Conservation (phyloP, 2,113 vertebrate genomes). For the Mellivora capensis region DNA sequence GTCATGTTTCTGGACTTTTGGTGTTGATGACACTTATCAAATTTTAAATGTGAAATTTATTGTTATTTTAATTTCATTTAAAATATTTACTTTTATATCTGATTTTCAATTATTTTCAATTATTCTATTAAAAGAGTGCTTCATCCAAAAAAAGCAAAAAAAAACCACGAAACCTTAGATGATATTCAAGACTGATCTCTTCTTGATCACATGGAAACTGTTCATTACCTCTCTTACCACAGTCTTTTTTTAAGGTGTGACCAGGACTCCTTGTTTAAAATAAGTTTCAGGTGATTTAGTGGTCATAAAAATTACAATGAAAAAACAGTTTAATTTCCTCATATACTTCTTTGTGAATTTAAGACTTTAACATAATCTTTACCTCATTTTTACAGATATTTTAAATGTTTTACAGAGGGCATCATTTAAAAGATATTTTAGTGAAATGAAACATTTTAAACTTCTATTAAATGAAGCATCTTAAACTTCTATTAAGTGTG, state of each 20-base stretch:
- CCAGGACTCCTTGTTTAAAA: constrained; percentile 34
- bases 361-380: background rate
- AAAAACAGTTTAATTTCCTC: constrained; percentile 49
- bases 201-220: background rate
- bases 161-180: background rate
- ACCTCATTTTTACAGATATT: background rate
- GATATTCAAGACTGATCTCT: background rate
- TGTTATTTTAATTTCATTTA: no score
- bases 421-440: background rate
- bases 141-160: no score
- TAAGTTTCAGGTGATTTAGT: constrained; percentile 32
- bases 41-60: no score
- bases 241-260: background rate
- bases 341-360: constrained; percentile 41
- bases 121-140: no score
- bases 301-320: background rate
- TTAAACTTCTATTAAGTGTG: background rate
- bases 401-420: background rate
- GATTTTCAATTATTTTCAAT: no score
- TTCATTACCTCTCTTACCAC: background rate
- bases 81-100: no score
- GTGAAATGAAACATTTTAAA: constrained; percentile 9
- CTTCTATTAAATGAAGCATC: background rate
- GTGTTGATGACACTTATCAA: no score
- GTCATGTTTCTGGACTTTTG: no score